A percentile compares a stretch with the other conserved stretches of the same genome.
Conservation (phyloP, 2,797 vertebrate genomes). For the Paratrypauchen microcephalus region DNA sequence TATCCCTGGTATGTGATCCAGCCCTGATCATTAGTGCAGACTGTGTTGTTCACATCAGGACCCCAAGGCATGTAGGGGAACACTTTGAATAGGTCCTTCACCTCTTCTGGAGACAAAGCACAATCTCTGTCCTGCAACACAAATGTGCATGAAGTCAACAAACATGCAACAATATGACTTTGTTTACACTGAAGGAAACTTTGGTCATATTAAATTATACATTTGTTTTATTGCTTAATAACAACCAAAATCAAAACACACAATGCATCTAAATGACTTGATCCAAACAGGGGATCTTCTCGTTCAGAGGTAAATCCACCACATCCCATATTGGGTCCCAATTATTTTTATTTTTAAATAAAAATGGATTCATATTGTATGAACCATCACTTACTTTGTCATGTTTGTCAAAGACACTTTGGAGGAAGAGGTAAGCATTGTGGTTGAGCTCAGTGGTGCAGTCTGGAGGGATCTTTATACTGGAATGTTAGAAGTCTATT, state of each 20-base stretch:
- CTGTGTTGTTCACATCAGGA: slow-evolving; percentile 95
- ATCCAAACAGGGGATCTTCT: not conserved
- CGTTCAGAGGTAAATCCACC: not conserved
- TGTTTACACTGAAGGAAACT: not conserved
- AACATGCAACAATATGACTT: not conserved
- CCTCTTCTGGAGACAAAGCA: slow-evolving; percentile 92
- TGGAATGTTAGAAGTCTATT: slow-evolving; percentile 47
- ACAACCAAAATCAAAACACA: not conserved
- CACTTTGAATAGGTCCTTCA: slow-evolving; percentile 96
- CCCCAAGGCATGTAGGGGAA: slow-evolving; percentile 99
- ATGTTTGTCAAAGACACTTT: slow-evolving; percentile 98
- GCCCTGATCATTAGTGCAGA: slow-evolving; percentile 92
- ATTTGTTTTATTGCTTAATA: not conserved
- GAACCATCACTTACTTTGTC: slow-evolving; percentile 86
- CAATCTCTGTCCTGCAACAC: slow-evolving; percentile 90
- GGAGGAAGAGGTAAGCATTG: slow-evolving; percentile 96
- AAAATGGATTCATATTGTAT: not conserved
- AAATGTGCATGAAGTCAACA: not conserved
- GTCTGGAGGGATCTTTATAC: slow-evolving; percentile 90
- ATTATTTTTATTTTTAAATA: not conserved
- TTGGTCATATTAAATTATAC: not conserved
- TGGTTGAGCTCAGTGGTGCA: slow-evolving; percentile 98
- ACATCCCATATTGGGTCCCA: too few species aligned
- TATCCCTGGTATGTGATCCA: slow-evolving; percentile 99
- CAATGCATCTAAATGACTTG: too few species aligned